phyloP scores from a whole-genome alignment of 2,797 vertebrate species.

The Danio kyathit region DNA sequence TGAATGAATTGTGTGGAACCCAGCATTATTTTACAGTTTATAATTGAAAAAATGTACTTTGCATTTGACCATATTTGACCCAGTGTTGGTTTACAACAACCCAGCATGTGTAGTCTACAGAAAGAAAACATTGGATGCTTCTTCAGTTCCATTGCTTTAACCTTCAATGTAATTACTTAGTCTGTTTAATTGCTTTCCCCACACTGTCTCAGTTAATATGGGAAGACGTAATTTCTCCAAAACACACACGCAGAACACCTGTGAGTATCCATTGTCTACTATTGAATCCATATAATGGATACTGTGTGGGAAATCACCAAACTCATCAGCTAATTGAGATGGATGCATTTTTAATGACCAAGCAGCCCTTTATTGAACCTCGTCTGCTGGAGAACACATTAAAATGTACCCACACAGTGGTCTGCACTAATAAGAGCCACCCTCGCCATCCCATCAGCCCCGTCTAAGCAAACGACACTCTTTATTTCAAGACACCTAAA shows the following conservation, averaged over 20 bases:
- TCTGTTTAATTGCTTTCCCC: conserved; percentile 3
- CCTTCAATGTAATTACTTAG: conserved; percentile 23
- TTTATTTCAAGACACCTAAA: conserved; percentile 37
- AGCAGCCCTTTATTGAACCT: conserved; percentile 28
- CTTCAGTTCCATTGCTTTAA: background rate
- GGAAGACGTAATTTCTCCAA: conserved; percentile 6
- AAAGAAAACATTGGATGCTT: too few species aligned
- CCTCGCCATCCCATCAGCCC: background rate
- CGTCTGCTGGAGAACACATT: conserved; percentile 39
- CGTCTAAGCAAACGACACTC: conserved; percentile 15
- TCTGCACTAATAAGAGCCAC: conserved; percentile 46
- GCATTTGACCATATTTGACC: too few species aligned
- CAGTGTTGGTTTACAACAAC: too few species aligned
- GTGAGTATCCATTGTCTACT: conserved; percentile 22
- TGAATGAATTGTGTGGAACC: too few species aligned
- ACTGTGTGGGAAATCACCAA: conserved; percentile 58
- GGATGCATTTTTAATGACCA: conserved; percentile 79
- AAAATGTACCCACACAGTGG: conserved; percentile 41
- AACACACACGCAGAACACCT: conserved; percentile 31
- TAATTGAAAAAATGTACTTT: too few species aligned
- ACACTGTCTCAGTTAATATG: conserved; percentile 2
- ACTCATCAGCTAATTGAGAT: conserved; percentile 72
- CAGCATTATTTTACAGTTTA: too few species aligned
- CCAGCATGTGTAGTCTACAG: too few species aligned
- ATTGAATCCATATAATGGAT: conserved; percentile 12